A percentile compares a stretch with the other conserved stretches of the same genome.
Conservation (phyloP, 2,888 invertebrate species). For the Limulus polyphemus region DNA sequence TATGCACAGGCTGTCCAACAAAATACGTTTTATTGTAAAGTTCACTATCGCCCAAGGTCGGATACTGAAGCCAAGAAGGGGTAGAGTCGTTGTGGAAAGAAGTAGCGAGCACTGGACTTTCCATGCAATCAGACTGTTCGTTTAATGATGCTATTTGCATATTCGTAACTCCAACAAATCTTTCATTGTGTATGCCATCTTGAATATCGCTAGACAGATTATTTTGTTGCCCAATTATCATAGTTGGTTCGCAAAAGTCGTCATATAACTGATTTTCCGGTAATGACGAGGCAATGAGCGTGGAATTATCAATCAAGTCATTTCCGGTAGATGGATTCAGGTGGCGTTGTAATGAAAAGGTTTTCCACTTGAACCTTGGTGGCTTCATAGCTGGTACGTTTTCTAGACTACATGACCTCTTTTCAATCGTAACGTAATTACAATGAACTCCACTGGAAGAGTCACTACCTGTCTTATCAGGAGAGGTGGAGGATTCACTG, state of each 20-base stretch:
- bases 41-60: too few relatives aligned
- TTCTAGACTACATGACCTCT: conserved; percentile 25
- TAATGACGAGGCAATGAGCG: too few relatives aligned
- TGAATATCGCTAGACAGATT: conserved; percentile 36
- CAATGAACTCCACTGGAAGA: conserved; percentile 34
- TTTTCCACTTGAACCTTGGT: conserved; percentile 41
- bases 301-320: too few relatives aligned
- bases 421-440: conserved; percentile 24
- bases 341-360: conserved; percentile 41
- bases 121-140: conserved; percentile 35
- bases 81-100: too few relatives aligned
- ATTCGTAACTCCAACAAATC: conserved; percentile 57
- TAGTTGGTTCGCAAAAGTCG: conserved; percentile 34
- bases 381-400: conserved; percentile 20
- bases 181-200: conserved; percentile 39
- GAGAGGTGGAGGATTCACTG: conserved; percentile 35
- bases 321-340: too few relatives aligned
- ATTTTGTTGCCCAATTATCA: conserved; percentile 48
- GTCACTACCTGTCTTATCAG: conserved; percentile 42
- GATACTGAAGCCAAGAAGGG: too few relatives aligned
- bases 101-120: too few relatives aligned
- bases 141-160: conserved; percentile 66
- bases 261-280: background rate
- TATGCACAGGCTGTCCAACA: conserved; percentile 32
- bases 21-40: too few relatives aligned